A percentile compares a stretch with the other conserved stretches of the same genome.
These are phyloP conservation scores for Ophion ventricosus DNA, from an alignment of 2,888 invertebrate species.

Conservation along the genomic window DNA sequence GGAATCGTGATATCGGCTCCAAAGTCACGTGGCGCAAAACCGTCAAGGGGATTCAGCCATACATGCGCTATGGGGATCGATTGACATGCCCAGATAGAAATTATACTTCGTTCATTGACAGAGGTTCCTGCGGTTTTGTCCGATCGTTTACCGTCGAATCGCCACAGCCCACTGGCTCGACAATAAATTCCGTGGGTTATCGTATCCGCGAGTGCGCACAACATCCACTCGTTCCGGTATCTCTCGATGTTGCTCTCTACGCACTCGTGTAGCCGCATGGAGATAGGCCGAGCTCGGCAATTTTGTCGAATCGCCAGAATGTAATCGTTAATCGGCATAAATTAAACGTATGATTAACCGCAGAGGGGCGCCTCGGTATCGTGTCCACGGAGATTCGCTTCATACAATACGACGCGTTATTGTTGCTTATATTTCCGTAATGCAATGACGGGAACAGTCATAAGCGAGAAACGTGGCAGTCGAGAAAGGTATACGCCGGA, in stretches of 20 bases:
- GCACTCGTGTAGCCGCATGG: conserved; percentile 6
- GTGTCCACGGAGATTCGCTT: conserved; percentile 7
- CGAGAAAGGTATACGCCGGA: background rate
- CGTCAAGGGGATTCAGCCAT: background rate
- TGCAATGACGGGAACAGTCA: conserved; percentile 23
- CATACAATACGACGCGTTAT: conserved; percentile 47
- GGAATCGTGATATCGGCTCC: background rate
- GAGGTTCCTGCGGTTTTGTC: conserved; percentile 76
- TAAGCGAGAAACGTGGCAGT: conserved; percentile 21
- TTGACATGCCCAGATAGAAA: conserved; percentile 65
- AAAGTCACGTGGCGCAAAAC: background rate
- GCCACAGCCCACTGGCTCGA: conserved; percentile 72
- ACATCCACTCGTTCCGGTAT: conserved; percentile 16
- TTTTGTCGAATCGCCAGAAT: conserved; percentile 70
- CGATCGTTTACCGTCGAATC: conserved; percentile 72
- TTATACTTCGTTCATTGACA: conserved; percentile 75
- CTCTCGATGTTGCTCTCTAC: conserved; percentile 44
- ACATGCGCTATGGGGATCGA: background rate
- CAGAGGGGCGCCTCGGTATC: conserved; percentile 61
- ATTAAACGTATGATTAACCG: conserved; percentile 76
- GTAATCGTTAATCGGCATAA: conserved; percentile 76
- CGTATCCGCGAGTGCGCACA: conserved; percentile 43
- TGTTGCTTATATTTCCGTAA: conserved; percentile 54
- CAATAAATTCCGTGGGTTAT: conserved; percentile 73
- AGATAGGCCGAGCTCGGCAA: conserved; percentile 44